Percentiles rank a stretch among this genome's conserved stretches.
Conservation (phyloP, 2,888 invertebrate genomes). For the Melitaea athalia region DNA sequence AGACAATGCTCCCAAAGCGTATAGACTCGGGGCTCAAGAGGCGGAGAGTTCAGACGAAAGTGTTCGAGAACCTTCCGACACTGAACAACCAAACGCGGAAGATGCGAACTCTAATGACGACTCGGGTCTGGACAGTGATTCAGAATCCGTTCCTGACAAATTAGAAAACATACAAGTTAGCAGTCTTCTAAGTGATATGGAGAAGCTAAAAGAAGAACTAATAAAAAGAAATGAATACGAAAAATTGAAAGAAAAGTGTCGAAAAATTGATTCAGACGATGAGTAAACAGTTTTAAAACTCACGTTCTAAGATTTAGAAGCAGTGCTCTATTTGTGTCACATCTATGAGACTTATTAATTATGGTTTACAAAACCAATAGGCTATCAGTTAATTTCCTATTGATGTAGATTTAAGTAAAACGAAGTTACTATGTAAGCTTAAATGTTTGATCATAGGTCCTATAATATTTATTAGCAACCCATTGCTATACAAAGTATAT, state of each 20-base stretch:
- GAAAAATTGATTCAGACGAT: constrained; percentile 60
- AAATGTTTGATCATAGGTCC: constrained; percentile 3
- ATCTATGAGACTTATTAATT: neutral
- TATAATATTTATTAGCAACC: constrained; percentile 4
- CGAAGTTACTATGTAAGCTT: constrained; percentile 4
- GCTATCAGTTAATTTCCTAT: neutral
- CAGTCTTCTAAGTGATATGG: constrained; percentile 72
- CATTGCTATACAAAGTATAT: neutral
- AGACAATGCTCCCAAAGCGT: constrained; percentile 72
- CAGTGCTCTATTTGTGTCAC: neutral
- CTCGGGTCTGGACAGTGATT: constrained; percentile 67
- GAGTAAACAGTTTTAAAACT: constrained; percentile 42
- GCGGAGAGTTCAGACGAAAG: constrained; percentile 59
- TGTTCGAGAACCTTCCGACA: constrained; percentile 50
- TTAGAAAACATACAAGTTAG: constrained; percentile 64
- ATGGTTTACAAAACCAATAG: neutral
- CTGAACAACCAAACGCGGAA: constrained; percentile 51
- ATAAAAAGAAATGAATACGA: constrained; percentile 71
- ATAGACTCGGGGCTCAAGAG: constrained; percentile 52
- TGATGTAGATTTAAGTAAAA: neutral
- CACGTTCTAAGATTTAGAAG: neutral
- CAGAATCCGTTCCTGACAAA: constrained; percentile 48
- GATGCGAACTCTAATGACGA: constrained; percentile 59
- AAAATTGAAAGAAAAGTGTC: constrained; percentile 68
- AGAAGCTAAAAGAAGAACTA: constrained; percentile 66